Base-by-base conservation (phyloP, 1,140 invertebrate genomes). In the Dysdera silvatica region DNA sequence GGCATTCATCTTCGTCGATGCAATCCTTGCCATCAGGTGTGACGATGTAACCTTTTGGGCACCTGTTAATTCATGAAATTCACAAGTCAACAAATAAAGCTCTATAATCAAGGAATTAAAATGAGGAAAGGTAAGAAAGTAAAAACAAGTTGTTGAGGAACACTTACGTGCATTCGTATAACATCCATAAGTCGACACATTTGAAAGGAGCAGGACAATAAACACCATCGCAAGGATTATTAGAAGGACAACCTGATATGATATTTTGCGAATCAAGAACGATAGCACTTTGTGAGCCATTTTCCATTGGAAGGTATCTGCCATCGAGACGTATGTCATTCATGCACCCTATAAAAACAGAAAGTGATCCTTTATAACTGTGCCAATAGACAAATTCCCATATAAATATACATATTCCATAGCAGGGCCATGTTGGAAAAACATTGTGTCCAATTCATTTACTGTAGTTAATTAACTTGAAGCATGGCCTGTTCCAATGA, bases 151-250 rank as follows among this genome's bases (percentile, higher is more conserved):
- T 37, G 8, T 37, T 37, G n/a, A 37, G 35, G 35, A 10, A 1
- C 10, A 62, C 61, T 56, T 51, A 66, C 93, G 90, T 93, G 91
- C 94, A 98, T 72, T 96, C 93, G 71, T 92, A 91, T 77, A 91
- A 87, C 76, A 90, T 92, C 94, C 94, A 98, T 0, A 96, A 82
- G 77, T 97, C 93, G 31, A 93, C 87, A 77, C 95, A 98, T 68
- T 92, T 88, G 74, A 95, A 93, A n/a, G 91, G 89, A 70, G 88
- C 86, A 0, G 87, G 86, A 74, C 94, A 96, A 66, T 88, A 87
- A 35, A 93, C 88, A 74, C 90, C 91, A 47, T 87, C 84, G 74
- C 94, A 97, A 23, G 93, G 91, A 71, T 93, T 91, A 70, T 95
- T 93, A 0, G 91, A 95, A 4, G 88, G 85, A 75, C 95, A 98